These are phyloP conservation scores for Xestia ashworthii DNA, from an alignment of 2,888 invertebrate genomes.

Conservation along the genomic window DNA sequence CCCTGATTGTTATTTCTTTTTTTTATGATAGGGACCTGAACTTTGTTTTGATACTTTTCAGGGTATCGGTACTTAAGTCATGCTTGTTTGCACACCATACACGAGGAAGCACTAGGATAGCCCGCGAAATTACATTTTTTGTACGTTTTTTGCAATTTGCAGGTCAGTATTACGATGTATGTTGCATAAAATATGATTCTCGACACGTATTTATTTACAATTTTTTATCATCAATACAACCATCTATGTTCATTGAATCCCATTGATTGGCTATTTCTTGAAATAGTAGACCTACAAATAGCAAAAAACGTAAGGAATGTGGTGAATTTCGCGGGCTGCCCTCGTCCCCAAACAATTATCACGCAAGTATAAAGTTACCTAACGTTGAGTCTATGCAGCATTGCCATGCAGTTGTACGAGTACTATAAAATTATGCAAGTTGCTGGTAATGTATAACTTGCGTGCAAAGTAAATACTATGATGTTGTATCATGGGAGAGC, in stretches of 20 bases:
- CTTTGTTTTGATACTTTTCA: slow-evolving; percentile 35
- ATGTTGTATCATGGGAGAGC: not conserved
- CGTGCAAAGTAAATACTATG: slow-evolving; percentile 1
- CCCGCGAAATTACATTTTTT: not conserved
- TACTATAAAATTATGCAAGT: not conserved
- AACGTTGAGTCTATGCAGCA: not conserved
- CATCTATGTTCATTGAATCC: not conserved
- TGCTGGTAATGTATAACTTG: not conserved
- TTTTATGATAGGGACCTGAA: slow-evolving; percentile 51
- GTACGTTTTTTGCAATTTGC: not conserved
- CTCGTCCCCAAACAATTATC: not conserved
- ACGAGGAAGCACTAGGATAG: not conserved
- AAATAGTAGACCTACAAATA: not conserved
- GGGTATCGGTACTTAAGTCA: slow-evolving; percentile 12
- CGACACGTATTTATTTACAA: too few relatives aligned
- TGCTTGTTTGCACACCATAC: not conserved
- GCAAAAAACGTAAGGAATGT: too few relatives aligned
- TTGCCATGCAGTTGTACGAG: not conserved
- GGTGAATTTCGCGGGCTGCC: too few relatives aligned
- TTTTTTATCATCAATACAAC: not conserved
- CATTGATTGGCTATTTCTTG: not conserved
- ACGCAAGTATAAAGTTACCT: not conserved
- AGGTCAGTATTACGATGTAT: not conserved
- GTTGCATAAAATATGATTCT: not conserved
- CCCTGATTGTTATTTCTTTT: slow-evolving; percentile 47